Percentiles rank a stretch among this genome's conserved stretches.
These are phyloP conservation scores for Hemicrepidius hirtus DNA, from an alignment of 2,888 invertebrate genomes.

Conservation along the genomic window DNA sequence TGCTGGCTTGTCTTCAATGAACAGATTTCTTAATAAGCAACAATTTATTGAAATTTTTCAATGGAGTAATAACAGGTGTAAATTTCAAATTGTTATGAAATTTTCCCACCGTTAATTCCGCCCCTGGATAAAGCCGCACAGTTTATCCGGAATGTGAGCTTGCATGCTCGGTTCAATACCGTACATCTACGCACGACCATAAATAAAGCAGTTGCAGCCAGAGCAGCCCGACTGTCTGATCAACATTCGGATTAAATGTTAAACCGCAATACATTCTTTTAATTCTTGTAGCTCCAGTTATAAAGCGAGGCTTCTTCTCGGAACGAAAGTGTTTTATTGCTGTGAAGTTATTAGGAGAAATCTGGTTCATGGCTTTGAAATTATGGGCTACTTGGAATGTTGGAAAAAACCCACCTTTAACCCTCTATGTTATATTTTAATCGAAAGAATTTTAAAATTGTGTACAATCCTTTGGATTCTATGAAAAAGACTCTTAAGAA, in stretches of 20 bases:
- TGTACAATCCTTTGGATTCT: too few species aligned
- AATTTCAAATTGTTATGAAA: background rate
- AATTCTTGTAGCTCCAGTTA: constrained; percentile 65
- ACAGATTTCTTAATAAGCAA: too few species aligned
- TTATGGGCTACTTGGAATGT: constrained; percentile 9
- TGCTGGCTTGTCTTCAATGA: too few species aligned
- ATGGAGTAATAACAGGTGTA: too few species aligned
- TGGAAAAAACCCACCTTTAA: constrained; percentile 1
- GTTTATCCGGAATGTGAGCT: constrained; percentile 64
- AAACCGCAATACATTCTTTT: constrained; percentile 68
- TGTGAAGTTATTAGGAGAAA: constrained; percentile 47
- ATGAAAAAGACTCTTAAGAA: too few species aligned
- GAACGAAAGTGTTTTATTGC: constrained; percentile 56
- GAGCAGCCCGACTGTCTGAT: constrained; percentile 64
- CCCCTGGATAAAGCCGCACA: constrained; percentile 25
- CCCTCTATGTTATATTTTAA: too few species aligned
- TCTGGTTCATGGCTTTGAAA: constrained; percentile 41
- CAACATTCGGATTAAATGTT: constrained; percentile 69
- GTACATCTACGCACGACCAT: constrained; percentile 63
- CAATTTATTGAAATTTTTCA: too few species aligned
- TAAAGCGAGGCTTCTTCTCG: constrained; percentile 61
- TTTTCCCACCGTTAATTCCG: constrained; percentile 1
- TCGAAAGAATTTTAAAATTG: too few species aligned
- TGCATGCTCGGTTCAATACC: constrained; percentile 63
- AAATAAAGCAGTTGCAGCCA: constrained; percentile 62